A percentile compares a stretch with the other conserved stretches of the same genome.
Conservation (phyloP, 2,797 vertebrate species). For the Platalea minor region DNA sequence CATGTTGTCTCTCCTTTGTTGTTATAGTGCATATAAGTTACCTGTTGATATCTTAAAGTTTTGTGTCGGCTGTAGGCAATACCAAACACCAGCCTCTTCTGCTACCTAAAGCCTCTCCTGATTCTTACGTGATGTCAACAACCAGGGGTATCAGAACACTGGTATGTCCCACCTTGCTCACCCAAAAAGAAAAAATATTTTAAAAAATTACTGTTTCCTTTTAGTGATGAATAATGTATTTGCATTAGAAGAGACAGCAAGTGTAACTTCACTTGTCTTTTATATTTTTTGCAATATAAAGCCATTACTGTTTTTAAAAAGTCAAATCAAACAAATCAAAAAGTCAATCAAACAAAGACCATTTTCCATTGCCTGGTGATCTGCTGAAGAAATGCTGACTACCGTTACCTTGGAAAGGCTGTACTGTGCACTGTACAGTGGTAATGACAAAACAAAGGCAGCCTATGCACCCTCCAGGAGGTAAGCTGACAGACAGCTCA, state of each 20-base stretch:
- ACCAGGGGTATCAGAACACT: not conserved
- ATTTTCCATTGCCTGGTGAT: not conserved
- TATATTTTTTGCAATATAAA: not conserved
- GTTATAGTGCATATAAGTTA: not conserved
- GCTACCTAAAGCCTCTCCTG: not conserved
- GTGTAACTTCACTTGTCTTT: not conserved
- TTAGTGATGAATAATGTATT: not conserved
- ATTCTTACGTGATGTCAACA: accelerated
- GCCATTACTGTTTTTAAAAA: not conserved
- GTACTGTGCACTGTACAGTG: too few relatives aligned
- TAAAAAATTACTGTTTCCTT: not conserved
- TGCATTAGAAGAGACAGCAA: not conserved
- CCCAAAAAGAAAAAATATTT: not conserved
- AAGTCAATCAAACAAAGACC: too few relatives aligned
- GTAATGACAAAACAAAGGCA: not conserved
- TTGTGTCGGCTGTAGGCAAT: not conserved
- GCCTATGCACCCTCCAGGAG: too few relatives aligned
- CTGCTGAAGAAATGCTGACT: not conserved
- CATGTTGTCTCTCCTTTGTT: not conserved
- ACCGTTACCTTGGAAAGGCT: not conserved
- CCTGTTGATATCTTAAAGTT: not conserved
- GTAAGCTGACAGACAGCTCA: not conserved
- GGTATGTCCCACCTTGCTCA: accelerated
- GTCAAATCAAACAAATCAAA: too few relatives aligned
- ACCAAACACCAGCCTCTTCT: not conserved